A percentile compares a stretch with the other conserved stretches of the same genome.
These are phyloP conservation scores for Siniperca undulata DNA, from an alignment of 2,797 vertebrate species.

Conservation along the genomic window DNA sequence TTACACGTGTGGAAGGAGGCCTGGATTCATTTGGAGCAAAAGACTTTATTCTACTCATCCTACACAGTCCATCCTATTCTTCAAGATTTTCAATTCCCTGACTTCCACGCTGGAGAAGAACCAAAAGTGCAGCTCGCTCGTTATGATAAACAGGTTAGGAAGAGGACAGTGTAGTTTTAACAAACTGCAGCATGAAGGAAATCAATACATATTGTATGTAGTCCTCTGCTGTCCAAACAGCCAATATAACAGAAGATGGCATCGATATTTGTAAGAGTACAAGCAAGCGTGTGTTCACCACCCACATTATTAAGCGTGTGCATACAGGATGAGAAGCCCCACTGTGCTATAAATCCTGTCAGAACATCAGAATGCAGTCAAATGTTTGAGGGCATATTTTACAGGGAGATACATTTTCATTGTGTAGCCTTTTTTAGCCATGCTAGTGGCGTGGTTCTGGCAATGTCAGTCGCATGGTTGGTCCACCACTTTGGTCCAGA, in stretches of 20 bases:
- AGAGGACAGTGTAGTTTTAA: constrained; percentile 1
- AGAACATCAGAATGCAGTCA: constrained; percentile 5
- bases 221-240: neutral
- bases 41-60: constrained; percentile 43
- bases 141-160: constrained; percentile 6
- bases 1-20: constrained; percentile 60
- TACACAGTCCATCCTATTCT: constrained; percentile 36
- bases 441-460: neutral
- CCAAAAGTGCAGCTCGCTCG: neutral
- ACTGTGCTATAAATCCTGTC: constrained; percentile 2
- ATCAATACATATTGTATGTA: neutral
- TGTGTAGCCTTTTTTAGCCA: neutral
- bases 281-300: neutral
- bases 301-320: neutral
- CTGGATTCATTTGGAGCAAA: constrained; percentile 65
- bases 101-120: neutral
- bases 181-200: neutral
- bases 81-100: constrained; percentile 10
- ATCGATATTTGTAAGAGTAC: neutral
- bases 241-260: neutral
- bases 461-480: neutral
- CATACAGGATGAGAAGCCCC: neutral
- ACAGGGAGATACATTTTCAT: no score
- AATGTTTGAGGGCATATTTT: neutral
- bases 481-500: neutral